phyloP scores from a whole-genome alignment of 2,113 vertebrate species.

The Rhynchomys soricoides region DNA sequence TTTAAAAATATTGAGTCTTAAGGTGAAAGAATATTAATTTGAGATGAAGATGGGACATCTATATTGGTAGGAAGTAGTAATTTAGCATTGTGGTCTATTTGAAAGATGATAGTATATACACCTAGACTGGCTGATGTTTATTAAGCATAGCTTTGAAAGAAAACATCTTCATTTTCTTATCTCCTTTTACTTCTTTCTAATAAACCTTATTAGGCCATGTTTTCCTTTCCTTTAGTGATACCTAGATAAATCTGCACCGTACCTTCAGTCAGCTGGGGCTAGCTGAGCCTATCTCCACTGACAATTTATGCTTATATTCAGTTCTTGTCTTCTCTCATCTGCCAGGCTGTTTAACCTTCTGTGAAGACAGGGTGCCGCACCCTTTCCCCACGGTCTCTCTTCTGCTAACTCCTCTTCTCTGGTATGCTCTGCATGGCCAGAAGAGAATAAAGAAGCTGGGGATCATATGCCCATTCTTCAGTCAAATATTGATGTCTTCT shows the following conservation, averaged over 20 bases:
- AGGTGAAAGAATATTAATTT: background rate
- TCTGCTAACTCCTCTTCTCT: background rate
- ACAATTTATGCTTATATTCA: background rate
- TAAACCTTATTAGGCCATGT: background rate
- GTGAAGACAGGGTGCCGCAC: rapidly evolving
- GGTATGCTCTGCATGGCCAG: background rate
- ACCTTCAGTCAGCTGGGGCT: background rate
- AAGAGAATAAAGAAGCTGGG: background rate
- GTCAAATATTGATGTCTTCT: background rate
- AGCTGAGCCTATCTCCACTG: background rate
- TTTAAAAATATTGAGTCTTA: background rate
- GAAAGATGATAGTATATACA: background rate
- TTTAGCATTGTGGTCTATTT: background rate
- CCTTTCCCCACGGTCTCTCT: rapidly evolving
- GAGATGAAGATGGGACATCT: background rate
- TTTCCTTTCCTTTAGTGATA: background rate
- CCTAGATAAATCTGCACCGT: background rate
- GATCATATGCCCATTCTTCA: background rate
- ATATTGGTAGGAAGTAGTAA: background rate
- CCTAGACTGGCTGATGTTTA: background rate
- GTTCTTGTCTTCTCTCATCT: background rate
- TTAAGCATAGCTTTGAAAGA: background rate
- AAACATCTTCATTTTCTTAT: background rate
- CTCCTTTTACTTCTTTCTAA: background rate
- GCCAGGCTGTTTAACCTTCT: background rate